Base-by-base conservation (phyloP, 2,113 vertebrate genomes). In the Fulmarus glacialis region DNA sequence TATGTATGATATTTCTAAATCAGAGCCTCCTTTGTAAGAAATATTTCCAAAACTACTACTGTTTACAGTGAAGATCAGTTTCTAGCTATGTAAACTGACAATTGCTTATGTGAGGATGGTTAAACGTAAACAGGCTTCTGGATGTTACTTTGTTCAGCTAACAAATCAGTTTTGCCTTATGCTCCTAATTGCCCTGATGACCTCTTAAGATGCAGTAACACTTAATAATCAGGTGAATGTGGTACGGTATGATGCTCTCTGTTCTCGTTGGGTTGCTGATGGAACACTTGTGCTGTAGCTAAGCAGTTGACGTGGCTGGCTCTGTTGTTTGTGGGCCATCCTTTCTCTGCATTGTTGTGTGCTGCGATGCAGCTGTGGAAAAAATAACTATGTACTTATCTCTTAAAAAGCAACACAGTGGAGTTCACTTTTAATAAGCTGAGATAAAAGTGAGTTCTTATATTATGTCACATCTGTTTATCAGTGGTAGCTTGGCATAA, bases 211-310 rank as follows among this genome's bases (percentile, higher is more conserved):
- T 53, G 60, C 4, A 11, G 34, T 38, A 27, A 52, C 11, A 16
- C 12, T 40, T 18, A 30, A n/a, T 43, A 17, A 24, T 24, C 8
- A 23, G 36, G 27, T 15, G 23, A 56, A 22, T 1, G 3, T 52
- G 29, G 23, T 48, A 21, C 0, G 2, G 4, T 34, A 11, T 0
- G 1, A 22, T 48, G 12, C 8, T 8, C 34, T n/a, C 15, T 60
- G 14, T 55, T 78, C 60, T 36, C 1, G 1, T 36, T 43, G 18
- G 23, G n/a, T 34, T 55, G 27, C 56, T 52, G 32, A 11, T 45
- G 23, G 23, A 48, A 38, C 29, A 24, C 17, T 38, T 40, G 24
- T 11, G 29, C 62, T 55, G 18, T 17, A 12, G 30, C 43, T 32
- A 36, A 42, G 18, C 42, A 19, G 6, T 3, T 17, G 24, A 30